Evolutionary conservation across 2,888 invertebrate species (phyloP).

Genomic region (Balanococcus diminutus): DNA sequence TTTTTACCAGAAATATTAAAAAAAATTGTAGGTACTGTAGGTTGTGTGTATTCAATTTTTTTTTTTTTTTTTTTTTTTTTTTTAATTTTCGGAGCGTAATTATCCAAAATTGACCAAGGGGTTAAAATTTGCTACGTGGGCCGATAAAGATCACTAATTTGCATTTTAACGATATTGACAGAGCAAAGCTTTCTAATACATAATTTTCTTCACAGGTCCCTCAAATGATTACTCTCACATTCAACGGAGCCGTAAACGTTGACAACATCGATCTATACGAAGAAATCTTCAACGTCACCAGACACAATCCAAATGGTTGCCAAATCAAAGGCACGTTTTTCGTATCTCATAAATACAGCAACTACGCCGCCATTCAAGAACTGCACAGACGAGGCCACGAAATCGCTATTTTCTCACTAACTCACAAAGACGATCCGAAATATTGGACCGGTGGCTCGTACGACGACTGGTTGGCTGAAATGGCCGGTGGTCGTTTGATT

Average conservation of each 20-base stretch:
- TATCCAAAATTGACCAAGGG: too few species aligned
- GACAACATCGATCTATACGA: slow-evolving; percentile 92
- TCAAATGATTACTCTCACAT: slow-evolving; percentile 91
- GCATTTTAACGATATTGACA: too few species aligned
- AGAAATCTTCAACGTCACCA: slow-evolving; percentile 83
- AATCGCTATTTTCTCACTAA: slow-evolving; percentile 88
- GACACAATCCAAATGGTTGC: slow-evolving; percentile 87
- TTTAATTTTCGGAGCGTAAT: too few species aligned
- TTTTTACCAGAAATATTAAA: too few species aligned
- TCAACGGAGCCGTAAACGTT: slow-evolving; percentile 90
- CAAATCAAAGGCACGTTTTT: slow-evolving; percentile 89
- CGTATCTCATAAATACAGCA: slow-evolving; percentile 89
- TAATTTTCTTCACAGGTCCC: slow-evolving; percentile 67
- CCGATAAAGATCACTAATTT: too few species aligned
- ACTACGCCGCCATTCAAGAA: slow-evolving; percentile 88
- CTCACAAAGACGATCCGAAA: slow-evolving; percentile 89
- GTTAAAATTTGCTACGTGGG: too few species aligned
- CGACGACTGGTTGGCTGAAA: slow-evolving; percentile 92
- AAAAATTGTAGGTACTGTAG: too few species aligned
- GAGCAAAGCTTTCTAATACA: not conserved
- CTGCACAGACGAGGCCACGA: slow-evolving; percentile 88
- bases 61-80: too few species aligned
- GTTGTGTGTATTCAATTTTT: too few species aligned
- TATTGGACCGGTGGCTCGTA: slow-evolving; percentile 88
- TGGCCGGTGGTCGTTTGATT: slow-evolving; percentile 88